Base-by-base conservation (phyloP, 2,113 vertebrate genomes). In the Poeciliopsis turrubarensis region DNA sequence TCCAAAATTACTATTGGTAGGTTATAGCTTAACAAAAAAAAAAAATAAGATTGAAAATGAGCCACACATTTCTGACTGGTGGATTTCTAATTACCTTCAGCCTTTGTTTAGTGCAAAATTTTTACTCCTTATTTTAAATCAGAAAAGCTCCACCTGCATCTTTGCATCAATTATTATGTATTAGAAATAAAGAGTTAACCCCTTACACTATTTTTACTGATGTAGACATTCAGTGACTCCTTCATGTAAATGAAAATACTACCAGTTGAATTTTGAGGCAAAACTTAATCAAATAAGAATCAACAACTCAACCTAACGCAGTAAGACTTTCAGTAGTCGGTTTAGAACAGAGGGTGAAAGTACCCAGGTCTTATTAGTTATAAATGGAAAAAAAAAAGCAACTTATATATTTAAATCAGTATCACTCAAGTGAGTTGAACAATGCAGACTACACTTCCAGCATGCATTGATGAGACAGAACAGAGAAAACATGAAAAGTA, bases 381-480 rank as follows among this genome's bases (percentile, higher is more conserved):
- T 70, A 74, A 77, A n/a, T 41, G 32, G 80, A 79, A 54, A 37
- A 37, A 10, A 2, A 37, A 84, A 65, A 70, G 41, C 26, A 62
- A 26, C 68, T 29, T 64, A 72, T 51, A 13, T 60, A 61, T 80
- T 77, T 82, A 66, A 72, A 72, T 75, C 60, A 78, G 61, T 62
- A 66, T 66, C 29, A 63, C 31, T 82, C 61, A 29, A 29, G 73
- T 73, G 69, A 82, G 69, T 64, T 74, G 76, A 78, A 82, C 66
- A 78, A 83, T 78, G 78, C 57, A 65, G 63, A 78, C 84, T 73
- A 71, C 30, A 85, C 70, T 66, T 70, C 44, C 65, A 61, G 68
- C 90, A 89, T 91, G 84, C 86, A 84, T 60, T 14, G 7, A 77
- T 37, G 62, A 80, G 70, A 89, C 68, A 68, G 30, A 65, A 65